Percentiles rank a stretch among this genome's conserved stretches.
Conservation (phyloP, 2,113 vertebrate genomes). For the Trachemys scripta region DNA sequence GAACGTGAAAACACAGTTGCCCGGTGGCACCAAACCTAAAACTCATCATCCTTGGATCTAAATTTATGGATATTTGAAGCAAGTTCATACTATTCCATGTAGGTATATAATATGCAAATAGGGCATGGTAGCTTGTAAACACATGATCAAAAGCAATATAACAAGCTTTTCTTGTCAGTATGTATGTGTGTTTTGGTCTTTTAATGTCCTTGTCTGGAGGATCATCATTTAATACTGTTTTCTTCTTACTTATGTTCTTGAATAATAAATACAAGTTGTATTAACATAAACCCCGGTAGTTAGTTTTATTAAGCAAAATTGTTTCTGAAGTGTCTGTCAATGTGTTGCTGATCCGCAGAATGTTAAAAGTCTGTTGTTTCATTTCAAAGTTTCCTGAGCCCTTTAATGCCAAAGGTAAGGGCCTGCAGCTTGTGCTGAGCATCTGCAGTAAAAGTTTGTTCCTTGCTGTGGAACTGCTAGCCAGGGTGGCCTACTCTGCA, state of each 20-base stretch:
- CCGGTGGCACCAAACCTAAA: neutral
- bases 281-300: neutral
- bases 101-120: conserved; percentile 2
- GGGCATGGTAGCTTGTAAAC: conserved; percentile 21
- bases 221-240: neutral
- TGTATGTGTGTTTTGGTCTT: neutral
- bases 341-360: neutral
- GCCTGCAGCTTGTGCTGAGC: neutral
- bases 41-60: neutral
- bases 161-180: neutral
- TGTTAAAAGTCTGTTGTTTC: conserved; percentile 6
- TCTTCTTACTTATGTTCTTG: neutral
- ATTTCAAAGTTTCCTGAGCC: neutral
- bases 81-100: neutral
- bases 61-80: neutral
- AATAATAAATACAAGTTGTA: neutral
- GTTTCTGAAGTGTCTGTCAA: conserved; percentile 11
- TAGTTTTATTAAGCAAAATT: conserved; percentile 7
- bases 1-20: conserved; percentile 1
- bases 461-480: neutral
- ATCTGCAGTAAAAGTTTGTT: conserved; percentile 8
- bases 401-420: neutral
- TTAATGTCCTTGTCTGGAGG: neutral
- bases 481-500: neutral
- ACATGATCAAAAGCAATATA: neutral